phyloP scores from a whole-genome alignment of 1,140 invertebrate species.

The Myzus persicae region DNA sequence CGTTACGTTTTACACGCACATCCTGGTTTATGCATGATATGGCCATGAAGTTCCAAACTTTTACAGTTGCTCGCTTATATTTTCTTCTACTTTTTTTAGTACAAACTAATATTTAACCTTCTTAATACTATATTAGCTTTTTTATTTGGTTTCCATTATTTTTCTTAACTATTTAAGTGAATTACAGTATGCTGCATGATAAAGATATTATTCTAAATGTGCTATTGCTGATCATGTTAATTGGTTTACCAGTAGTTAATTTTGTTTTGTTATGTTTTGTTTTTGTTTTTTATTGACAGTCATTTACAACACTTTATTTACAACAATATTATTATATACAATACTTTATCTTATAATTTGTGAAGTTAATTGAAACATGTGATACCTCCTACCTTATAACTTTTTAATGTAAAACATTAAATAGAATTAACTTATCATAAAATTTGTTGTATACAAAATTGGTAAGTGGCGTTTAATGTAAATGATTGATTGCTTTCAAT shows the following conservation, averaged over 20 bases:
- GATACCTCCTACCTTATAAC: neutral
- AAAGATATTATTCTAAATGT: neutral
- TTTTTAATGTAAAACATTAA: conserved; percentile 20
- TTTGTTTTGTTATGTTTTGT: conserved; percentile 28
- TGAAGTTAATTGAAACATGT: neutral
- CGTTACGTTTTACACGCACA: conserved; percentile 41
- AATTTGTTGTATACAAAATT: neutral
- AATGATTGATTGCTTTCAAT: neutral
- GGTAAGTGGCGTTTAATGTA: neutral
- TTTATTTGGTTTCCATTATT: conserved; percentile 32
- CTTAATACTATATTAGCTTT: conserved; percentile 31
- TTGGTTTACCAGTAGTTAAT: neutral
- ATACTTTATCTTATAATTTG: neutral
- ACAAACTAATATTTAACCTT: conserved; percentile 25
- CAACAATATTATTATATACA: neutral
- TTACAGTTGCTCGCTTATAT: conserved; percentile 47
- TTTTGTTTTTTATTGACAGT: neutral
- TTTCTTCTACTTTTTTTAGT: conserved; percentile 19
- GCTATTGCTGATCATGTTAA: neutral
- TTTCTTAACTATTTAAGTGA: conserved; percentile 4
- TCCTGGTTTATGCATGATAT: conserved; percentile 37
- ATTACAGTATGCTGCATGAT: conserved; percentile 6
- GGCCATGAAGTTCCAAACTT: conserved; percentile 40
- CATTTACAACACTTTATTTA: neutral
- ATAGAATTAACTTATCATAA: neutral